Conservation (phyloP, 1,140 invertebrate species). For the Diorhabda carinulata region DNA sequence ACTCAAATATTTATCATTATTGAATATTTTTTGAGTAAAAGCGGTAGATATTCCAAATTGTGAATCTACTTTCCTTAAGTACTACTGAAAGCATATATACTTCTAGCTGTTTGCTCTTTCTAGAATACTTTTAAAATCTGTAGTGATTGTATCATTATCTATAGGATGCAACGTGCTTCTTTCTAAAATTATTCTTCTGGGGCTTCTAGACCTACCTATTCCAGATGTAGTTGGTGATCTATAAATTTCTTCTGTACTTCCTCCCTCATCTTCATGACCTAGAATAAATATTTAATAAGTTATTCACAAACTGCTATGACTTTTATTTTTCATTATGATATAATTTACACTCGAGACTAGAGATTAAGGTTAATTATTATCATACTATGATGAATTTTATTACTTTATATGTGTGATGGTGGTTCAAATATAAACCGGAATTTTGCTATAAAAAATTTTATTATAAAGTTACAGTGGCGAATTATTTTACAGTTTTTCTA, state of each 20-base stretch:
- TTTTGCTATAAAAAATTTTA: too few species aligned
- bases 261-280: not conserved
- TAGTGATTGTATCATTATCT: not conserved
- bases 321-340: not conserved
- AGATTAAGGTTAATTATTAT: not conserved
- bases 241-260: not conserved
- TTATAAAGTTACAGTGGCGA: too few species aligned
- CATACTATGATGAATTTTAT: too few species aligned
- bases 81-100: too few species aligned
- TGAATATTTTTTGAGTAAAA: too few species aligned
- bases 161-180: not conserved
- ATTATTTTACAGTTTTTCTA: too few species aligned
- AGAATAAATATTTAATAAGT: not conserved
- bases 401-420: too few species aligned
- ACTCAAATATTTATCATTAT: too few species aligned
- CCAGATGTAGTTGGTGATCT: slow-evolving; percentile 1
- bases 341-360: not conserved
- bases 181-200: not conserved
- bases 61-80: too few species aligned
- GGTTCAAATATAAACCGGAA: too few species aligned
- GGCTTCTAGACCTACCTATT: not conserved
- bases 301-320: too few species aligned
- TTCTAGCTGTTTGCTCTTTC: not conserved
- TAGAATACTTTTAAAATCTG: slow-evolving; percentile 4
- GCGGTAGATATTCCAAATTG: too few species aligned